Conservation (phyloP, 2,113 vertebrate genomes). For the Bubo blakistoni region DNA sequence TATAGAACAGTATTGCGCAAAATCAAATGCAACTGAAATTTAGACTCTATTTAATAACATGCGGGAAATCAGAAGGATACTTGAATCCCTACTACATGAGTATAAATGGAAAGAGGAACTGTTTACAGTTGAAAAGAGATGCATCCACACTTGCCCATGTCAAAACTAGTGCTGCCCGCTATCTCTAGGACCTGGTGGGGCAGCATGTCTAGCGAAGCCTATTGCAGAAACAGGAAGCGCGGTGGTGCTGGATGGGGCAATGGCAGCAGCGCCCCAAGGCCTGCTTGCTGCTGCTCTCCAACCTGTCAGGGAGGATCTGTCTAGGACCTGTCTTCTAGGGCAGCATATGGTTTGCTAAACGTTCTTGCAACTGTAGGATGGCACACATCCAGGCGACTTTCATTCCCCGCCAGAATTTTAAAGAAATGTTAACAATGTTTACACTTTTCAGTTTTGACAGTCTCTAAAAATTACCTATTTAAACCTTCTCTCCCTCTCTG, state of each 20-base stretch:
- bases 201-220: neutral
- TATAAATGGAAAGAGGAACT: neutral
- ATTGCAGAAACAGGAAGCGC: neutral
- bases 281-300: neutral
- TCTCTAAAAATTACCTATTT: slow-evolving; percentile 30
- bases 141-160: neutral
- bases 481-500: neutral
- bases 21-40: neutral
- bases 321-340: slow-evolving; percentile 4
- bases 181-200: neutral
- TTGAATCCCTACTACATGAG: neutral
- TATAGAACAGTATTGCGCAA: neutral
- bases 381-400: neutral
- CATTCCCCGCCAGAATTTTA: slow-evolving; percentile 28
- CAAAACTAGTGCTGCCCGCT: neutral
- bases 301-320: neutral
- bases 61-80: neutral
- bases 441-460: slow-evolving; percentile 21
- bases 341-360: slow-evolving; percentile 25
- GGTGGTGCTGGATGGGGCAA: neutral
- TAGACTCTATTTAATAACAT: neutral
- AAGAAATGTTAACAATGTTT: slow-evolving; percentile 45
- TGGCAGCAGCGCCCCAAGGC: neutral
- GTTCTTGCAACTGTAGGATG: slow-evolving; percentile 10
- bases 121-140: neutral